phyloP scores from a whole-genome alignment of 2,113 vertebrate species.

The Uropsilus gracilis region DNA sequence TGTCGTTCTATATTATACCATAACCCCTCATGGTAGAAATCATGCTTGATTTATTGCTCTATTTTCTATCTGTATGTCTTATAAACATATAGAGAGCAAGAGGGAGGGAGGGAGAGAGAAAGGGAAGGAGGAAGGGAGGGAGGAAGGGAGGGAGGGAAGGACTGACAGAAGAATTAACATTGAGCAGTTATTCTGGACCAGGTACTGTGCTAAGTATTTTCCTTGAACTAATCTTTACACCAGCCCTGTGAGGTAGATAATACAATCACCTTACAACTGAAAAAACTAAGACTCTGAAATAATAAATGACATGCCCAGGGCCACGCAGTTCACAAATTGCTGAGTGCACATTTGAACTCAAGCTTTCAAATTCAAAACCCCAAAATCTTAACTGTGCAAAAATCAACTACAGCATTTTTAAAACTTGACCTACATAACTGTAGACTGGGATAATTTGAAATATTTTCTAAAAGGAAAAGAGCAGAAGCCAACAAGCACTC shows the following conservation, averaged over 20 bases:
- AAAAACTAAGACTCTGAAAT: constrained; percentile 59
- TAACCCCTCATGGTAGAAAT: neutral
- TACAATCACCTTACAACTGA: constrained; percentile 61
- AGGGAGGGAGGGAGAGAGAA: neutral
- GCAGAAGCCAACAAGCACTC: neutral
- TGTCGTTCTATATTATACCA: neutral
- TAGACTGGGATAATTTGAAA: neutral
- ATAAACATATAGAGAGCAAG: neutral
- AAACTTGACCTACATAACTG: constrained; percentile 27
- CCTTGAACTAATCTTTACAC: neutral
- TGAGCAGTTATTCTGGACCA: neutral
- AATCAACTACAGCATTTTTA: neutral
- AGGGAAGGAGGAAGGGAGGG: neutral
- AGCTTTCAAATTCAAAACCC: neutral
- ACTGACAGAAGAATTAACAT: neutral
- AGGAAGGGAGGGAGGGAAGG: neutral
- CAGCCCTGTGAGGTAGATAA: neutral
- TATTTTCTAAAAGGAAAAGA: constrained; percentile 46
- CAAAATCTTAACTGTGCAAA: neutral
- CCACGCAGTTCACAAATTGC: neutral
- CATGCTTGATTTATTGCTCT: neutral
- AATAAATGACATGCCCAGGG: constrained; percentile 53
- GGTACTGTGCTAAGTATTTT: neutral
- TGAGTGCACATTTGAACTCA: neutral
- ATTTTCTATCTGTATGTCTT: neutral